phyloP scores from a whole-genome alignment of 64 coral and sea anemone genomes.

The Hydrozoanthus tunicans region DNA sequence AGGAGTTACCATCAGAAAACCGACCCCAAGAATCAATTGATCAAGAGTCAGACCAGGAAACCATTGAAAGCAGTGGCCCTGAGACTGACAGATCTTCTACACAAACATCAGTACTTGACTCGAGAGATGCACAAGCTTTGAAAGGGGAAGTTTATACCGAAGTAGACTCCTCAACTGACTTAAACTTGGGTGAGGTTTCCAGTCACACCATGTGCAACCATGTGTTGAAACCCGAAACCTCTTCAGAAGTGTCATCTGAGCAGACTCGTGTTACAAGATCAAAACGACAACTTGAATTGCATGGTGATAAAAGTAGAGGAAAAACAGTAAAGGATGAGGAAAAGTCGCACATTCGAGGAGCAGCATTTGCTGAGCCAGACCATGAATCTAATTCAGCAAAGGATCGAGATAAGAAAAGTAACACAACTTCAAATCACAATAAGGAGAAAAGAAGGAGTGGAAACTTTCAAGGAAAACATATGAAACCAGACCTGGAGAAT shows the following conservation, averaged over 20 bases:
- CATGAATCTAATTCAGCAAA: constrained; percentile 13
- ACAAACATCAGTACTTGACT: constrained; percentile 11
- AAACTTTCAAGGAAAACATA: constrained; percentile 26
- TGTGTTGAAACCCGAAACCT: neutral
- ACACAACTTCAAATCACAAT: neutral
- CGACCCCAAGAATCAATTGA: constrained; percentile 73
- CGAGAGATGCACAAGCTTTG: constrained; percentile 12
- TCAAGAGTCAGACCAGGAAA: constrained; percentile 69
- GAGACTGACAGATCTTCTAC: constrained; percentile 53
- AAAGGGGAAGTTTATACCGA: constrained; percentile 4
- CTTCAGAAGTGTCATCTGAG: neutral
- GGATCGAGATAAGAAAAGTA: constrained; percentile 48
- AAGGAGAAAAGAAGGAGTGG: constrained; percentile 54
- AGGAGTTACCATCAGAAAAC: constrained; percentile 89
- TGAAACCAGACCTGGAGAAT: constrained; percentile 23
- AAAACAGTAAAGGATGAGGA: constrained; percentile 45
- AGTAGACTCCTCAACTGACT: constrained; percentile 13
- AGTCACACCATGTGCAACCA: constrained; percentile 9
- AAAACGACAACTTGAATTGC: constrained; percentile 39
- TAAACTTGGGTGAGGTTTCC: neutral
- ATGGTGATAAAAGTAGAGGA: constrained; percentile 32
- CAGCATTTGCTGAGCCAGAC: constrained; percentile 50
- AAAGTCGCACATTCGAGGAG: constrained; percentile 41
- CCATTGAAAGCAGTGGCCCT: constrained; percentile 59
- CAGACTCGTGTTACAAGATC: neutral